A percentile compares a stretch with the other conserved stretches of the same genome.
Conservation (phyloP, 2,113 vertebrate species). For the Lathamus discolor region DNA sequence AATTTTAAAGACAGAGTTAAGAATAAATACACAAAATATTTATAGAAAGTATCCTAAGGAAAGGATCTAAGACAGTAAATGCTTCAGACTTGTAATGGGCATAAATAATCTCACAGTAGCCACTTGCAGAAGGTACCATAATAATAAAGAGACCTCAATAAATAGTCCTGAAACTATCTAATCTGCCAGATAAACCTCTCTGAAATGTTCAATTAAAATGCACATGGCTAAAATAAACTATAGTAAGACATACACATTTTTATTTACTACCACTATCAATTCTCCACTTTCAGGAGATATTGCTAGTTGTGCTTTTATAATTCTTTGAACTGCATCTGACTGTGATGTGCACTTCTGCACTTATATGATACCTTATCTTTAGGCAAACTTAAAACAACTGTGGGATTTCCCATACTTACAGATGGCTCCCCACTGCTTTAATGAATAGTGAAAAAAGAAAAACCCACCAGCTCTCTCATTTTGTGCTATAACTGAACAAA, state of each 20-base stretch:
- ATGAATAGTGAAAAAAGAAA: fast-evolving
- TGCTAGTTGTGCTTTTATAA: not conserved
- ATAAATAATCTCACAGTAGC: not conserved
- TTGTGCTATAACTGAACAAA: not conserved
- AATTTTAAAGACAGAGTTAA: not conserved
- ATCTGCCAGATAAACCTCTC: not conserved
- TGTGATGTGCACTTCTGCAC: not conserved
- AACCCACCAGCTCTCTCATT: not conserved
- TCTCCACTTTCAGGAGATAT: not conserved
- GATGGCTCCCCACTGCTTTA: not conserved
- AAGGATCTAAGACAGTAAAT: not conserved
- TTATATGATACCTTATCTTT: not conserved
- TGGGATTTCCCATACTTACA: not conserved
- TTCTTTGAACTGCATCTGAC: not conserved
- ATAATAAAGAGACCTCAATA: not conserved
- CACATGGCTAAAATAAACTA: not conserved
- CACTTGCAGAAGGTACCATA: not conserved
- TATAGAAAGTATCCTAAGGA: not conserved
- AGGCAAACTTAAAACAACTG: not conserved
- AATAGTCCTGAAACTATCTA: not conserved
- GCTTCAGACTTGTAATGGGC: not conserved
- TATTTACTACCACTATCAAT: not conserved
- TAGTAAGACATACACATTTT: not conserved
- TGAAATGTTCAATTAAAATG: not conserved
- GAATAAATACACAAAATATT: not conserved